A percentile compares a stretch with the other conserved stretches of the same genome.
Conservation (phyloP, 2,113 vertebrate species). For the Sciurus niger region DNA sequence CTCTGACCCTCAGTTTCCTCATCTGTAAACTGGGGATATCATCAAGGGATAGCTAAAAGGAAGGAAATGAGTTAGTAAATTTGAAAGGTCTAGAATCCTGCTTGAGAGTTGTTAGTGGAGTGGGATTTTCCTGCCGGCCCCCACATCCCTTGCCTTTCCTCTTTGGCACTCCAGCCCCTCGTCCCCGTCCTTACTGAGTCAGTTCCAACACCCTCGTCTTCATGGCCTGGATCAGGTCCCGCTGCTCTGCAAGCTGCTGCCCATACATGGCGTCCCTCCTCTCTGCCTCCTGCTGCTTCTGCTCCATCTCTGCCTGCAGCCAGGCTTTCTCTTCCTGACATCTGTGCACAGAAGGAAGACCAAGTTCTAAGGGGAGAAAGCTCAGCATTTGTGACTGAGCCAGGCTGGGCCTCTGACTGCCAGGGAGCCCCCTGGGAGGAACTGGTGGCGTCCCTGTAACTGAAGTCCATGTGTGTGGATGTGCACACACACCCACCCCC, state of each 20-base stretch:
- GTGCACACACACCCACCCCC: background rate
- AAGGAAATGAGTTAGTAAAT: background rate
- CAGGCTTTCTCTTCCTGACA: slow-evolving; percentile 82
- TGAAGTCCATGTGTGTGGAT: background rate
- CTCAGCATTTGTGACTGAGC: background rate
- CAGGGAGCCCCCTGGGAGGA: background rate
- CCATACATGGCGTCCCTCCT: slow-evolving; percentile 75
- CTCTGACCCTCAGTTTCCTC: slow-evolving; percentile 34
- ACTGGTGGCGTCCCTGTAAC: background rate
- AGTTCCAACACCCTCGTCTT: slow-evolving; percentile 88
- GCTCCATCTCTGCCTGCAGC: slow-evolving; percentile 84
- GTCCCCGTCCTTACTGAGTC: slow-evolving; percentile 84
- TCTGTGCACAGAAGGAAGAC: slow-evolving; percentile 69
- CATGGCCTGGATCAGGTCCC: slow-evolving; percentile 86
- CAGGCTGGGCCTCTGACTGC: background rate
- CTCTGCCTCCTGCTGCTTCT: slow-evolving; percentile 78
- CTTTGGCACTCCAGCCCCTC: background rate
- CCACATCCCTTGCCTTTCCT: accelerated
- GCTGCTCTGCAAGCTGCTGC: slow-evolving; percentile 84
- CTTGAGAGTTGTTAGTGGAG: background rate
- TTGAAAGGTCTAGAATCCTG: background rate
- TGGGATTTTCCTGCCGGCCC: background rate
- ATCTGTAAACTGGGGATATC: background rate
- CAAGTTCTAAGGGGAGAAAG: background rate
- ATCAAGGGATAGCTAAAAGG: background rate